These are phyloP conservation scores for Podarcis siculus DNA, from an alignment of 2,797 vertebrate species.

Conservation along the genomic window DNA sequence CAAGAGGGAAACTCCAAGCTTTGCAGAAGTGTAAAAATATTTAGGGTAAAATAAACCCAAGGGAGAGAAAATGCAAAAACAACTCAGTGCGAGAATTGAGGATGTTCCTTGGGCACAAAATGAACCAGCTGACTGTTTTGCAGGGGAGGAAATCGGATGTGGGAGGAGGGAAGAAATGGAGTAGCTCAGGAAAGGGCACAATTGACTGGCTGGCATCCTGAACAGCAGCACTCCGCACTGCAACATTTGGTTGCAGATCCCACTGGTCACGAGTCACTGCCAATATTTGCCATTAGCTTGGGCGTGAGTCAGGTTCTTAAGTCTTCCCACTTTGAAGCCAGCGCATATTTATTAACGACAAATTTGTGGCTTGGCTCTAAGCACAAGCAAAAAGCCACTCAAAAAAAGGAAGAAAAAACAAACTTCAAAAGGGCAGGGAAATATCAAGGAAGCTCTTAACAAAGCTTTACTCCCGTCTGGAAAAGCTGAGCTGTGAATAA, in stretches of 20 bases:
- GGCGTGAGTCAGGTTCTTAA: background rate
- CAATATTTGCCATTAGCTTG: background rate
- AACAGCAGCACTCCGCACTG: too few relatives aligned
- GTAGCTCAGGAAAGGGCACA: too few relatives aligned
- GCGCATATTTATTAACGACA: background rate
- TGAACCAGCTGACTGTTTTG: too few relatives aligned
- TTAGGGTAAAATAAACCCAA: too few relatives aligned
- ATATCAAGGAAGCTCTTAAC: background rate
- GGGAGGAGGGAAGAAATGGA: too few relatives aligned
- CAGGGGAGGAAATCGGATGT: too few relatives aligned
- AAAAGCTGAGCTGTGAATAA: slow-evolving; percentile 15
- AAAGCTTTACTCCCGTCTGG: background rate
- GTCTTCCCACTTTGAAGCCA: background rate
- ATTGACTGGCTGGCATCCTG: too few relatives aligned
- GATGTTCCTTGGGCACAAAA: too few relatives aligned
- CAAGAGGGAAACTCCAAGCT: too few relatives aligned
- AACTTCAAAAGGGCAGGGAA: background rate
- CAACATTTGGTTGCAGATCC: too few relatives aligned
- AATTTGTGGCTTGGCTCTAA: background rate
- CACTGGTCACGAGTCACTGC: background rate
- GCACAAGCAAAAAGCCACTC: background rate
- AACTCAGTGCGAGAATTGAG: too few relatives aligned
- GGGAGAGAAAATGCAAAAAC: background rate
- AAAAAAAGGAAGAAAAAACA: background rate
- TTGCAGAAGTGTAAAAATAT: background rate